A percentile compares a stretch with the other conserved stretches of the same genome.
Evolutionary conservation across 2,113 vertebrate species (phyloP).

Genomic region (Hemichromis elongatus): DNA sequence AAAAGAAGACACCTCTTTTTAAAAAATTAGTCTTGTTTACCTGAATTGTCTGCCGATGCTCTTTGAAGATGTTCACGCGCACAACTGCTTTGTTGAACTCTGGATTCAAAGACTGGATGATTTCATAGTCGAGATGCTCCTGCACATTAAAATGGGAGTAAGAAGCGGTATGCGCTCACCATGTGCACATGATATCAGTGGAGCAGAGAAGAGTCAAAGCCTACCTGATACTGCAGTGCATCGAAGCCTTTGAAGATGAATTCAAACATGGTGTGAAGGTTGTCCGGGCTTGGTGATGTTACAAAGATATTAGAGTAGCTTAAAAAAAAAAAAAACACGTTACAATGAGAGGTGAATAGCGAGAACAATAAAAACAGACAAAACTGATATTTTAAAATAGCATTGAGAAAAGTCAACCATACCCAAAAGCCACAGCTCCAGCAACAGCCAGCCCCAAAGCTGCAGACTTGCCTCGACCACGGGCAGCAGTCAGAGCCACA

Average conservation of each 20-base stretch:
- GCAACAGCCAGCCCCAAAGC: slow-evolving; percentile 91
- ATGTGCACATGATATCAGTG: neutral
- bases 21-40: slow-evolving; percentile 51
- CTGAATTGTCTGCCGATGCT: slow-evolving; percentile 98
- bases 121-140: slow-evolving; percentile 98
- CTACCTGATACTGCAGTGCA: slow-evolving; percentile 77
- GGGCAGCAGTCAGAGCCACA: slow-evolving; percentile 89
- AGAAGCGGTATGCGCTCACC: neutral
- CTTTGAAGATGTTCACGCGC: slow-evolving; percentile 94
- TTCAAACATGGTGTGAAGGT: slow-evolving; percentile 95
- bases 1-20: neutral
- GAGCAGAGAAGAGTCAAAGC: neutral
- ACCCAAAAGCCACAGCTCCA: slow-evolving; percentile 96
- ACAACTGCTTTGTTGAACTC: slow-evolving; percentile 98
- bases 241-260: slow-evolving; percentile 99
- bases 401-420: neutral
- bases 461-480: slow-evolving; percentile 96
- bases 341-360: neutral
- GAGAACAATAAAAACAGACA: neutral
- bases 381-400: neutral
- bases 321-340: neutral
- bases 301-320: slow-evolving; percentile 98
- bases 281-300: slow-evolving; percentile 96
- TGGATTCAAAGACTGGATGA: slow-evolving; percentile 95
- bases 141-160: slow-evolving; percentile 27